A percentile compares a stretch with the other conserved stretches of the same genome.
Evolutionary conservation across 2,797 vertebrate species (phyloP).

Genomic region (Eulemur albifrons): DNA sequence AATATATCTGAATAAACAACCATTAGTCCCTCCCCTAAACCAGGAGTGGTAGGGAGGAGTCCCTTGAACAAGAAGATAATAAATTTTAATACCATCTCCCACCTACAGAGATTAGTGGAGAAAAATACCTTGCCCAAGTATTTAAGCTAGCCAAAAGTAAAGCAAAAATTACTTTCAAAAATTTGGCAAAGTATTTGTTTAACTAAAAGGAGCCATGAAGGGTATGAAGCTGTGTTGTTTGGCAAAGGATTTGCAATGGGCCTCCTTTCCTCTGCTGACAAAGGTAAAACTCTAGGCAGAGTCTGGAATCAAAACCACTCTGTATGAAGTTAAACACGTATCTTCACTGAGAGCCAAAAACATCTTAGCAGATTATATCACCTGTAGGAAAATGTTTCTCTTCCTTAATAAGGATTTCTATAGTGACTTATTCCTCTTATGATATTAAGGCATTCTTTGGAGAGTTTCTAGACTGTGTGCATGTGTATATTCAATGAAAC

Average conservation of each 20-base stretch:
- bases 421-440: not conserved
- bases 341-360: not conserved
- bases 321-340: not conserved
- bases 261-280: not conserved
- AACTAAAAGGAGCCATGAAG: not conserved
- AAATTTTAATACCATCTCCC: not conserved
- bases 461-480: not conserved
- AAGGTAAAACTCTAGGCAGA: not conserved
- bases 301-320: not conserved
- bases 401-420: constrained; percentile 28
- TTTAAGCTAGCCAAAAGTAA: not conserved
- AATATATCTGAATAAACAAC: not conserved
- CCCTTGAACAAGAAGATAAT: not conserved
- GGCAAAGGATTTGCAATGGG: not conserved
- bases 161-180: not conserved
- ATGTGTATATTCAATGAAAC: not conserved
- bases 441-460: not conserved
- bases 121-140: not conserved
- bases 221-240: not conserved
- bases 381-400: constrained; percentile 41
- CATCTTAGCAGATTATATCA: constrained; percentile 27
- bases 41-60: not conserved
- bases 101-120: not conserved
- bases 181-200: constrained; percentile 30
- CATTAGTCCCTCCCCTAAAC: not conserved